Evolutionary conservation across 2,797 vertebrate species (phyloP).

Genomic region (Neosilurus hyrtlii): DNA sequence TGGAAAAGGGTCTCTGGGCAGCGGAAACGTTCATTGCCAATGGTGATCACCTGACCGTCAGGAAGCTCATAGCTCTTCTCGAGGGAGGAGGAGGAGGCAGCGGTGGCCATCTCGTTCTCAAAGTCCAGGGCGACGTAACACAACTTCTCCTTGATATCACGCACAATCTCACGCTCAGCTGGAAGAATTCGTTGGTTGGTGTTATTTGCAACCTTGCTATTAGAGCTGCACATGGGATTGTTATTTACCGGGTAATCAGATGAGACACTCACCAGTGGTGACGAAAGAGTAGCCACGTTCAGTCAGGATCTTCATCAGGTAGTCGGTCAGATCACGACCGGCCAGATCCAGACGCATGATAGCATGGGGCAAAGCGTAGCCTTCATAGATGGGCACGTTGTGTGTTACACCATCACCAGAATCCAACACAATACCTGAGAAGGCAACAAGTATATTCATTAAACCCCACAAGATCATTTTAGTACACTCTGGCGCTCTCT

Average conservation of each 20-base stretch:
- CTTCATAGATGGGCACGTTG: constrained; percentile 85
- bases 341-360: constrained; percentile 96
- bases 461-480: not conserved
- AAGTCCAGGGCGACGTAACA: constrained; percentile 83
- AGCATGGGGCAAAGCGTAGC: constrained; percentile 78
- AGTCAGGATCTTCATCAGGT: constrained; percentile 97
- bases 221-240: not conserved
- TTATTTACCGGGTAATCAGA: not conserved
- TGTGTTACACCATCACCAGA: constrained; percentile 92
- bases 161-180: constrained; percentile 82
- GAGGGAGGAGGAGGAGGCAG: constrained; percentile 79
- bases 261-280: constrained; percentile 82
- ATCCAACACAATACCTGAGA: constrained; percentile 89
- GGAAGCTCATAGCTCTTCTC: constrained; percentile 89
- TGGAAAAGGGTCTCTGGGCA: constrained; percentile 97
- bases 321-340: constrained; percentile 91
- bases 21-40: constrained; percentile 96
- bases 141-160: constrained; percentile 83
- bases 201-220: not conserved
- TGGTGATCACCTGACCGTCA: constrained; percentile 97
- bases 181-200: not conserved
- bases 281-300: constrained; percentile 96
- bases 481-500: not conserved
- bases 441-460: not conserved
- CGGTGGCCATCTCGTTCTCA: constrained; percentile 82